Evolutionary conservation across 1,140 invertebrate genomes (phyloP).

Genomic region (Whitmania pigra): DNA sequence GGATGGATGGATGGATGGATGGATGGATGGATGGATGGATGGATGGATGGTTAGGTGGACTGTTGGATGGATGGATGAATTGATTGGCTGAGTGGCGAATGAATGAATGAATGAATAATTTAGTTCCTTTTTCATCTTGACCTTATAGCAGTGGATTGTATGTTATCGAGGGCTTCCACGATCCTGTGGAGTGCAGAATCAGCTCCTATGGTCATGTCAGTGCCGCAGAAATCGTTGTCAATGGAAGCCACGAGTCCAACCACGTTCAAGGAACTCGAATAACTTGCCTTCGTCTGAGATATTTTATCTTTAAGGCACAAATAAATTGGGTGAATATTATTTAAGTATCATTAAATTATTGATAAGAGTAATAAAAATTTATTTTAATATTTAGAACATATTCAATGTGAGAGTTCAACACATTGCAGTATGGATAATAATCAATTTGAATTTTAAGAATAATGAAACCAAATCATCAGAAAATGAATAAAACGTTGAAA

Average conservation of each 20-base stretch:
- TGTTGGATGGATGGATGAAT: background rate
- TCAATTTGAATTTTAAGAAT: too few relatives aligned
- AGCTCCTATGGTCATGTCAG: conserved; percentile 99
- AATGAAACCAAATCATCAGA: too few relatives aligned
- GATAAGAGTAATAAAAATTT: too few relatives aligned
- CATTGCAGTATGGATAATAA: too few relatives aligned
- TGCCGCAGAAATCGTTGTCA: conserved; percentile 99
- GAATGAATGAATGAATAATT: conserved; percentile 5
- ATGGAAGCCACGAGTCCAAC: conserved; percentile 97
- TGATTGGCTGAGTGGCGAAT: too few relatives aligned
- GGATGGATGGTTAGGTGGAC: background rate
- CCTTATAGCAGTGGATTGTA: conserved; percentile 79
- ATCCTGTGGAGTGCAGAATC: conserved; percentile 94
- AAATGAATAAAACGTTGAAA: too few relatives aligned
- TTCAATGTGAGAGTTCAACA: too few relatives aligned
- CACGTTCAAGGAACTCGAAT: conserved; percentile 71
- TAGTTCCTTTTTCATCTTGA: conserved; percentile 20
- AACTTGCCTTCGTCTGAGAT: conserved; percentile 60
- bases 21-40: too few relatives aligned
- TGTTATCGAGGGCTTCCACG: conserved; percentile 94
- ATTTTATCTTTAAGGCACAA: conserved; percentile 46
- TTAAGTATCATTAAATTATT: too few relatives aligned
- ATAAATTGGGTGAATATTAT: too few relatives aligned
- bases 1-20: background rate
- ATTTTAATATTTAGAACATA: too few relatives aligned